These are phyloP conservation scores for Muscicapa striata DNA, from an alignment of 2,797 vertebrate species.

Conservation along the genomic window DNA sequence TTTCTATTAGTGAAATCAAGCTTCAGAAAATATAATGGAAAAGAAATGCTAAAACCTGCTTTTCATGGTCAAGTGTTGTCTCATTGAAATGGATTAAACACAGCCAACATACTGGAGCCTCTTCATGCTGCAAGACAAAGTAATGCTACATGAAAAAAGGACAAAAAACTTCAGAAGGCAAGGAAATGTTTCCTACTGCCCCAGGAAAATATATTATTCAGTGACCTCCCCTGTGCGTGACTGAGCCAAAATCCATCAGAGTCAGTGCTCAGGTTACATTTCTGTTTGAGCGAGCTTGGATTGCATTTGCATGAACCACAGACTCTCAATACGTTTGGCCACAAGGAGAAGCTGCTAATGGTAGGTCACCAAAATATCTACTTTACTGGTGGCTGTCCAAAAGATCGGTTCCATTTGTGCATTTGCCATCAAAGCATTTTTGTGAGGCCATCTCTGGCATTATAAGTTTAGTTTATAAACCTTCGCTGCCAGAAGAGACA, in stretches of 20 bases:
- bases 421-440: not conserved
- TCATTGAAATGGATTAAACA: not conserved
- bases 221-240: not conserved
- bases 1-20: not conserved
- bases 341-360: not conserved
- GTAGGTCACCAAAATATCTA: not conserved
- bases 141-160: not conserved
- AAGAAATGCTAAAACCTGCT: not conserved
- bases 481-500: not conserved
- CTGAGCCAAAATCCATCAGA: not conserved
- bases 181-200: not conserved
- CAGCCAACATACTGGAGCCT: not conserved
- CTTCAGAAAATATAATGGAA: not conserved
- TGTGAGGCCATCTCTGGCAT: not conserved
- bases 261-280: not conserved
- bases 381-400: not conserved
- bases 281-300: not conserved
- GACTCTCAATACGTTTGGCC: not conserved
- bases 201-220: not conserved
- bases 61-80: not conserved
- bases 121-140: not conserved
- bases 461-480: not conserved
- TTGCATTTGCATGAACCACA: not conserved
- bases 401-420: fast-evolving
- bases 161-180: not conserved